phyloP scores from a whole-genome alignment of 2,797 vertebrate species.

The Propithecus deckenii region DNA sequence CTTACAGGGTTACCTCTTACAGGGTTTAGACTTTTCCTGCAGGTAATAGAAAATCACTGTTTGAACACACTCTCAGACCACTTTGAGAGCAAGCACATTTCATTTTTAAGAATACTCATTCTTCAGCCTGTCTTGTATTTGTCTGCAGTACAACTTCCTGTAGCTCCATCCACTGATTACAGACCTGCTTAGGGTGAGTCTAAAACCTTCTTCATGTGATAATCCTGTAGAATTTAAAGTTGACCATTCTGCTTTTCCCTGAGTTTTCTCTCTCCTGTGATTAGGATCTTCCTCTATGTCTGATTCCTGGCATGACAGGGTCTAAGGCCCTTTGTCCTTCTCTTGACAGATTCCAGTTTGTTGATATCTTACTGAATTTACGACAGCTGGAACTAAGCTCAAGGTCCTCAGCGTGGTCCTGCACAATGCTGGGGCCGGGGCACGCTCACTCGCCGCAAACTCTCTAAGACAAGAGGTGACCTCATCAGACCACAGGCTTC shows the following conservation, averaged over 20 bases:
- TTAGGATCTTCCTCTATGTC: not conserved
- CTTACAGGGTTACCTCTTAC: not conserved
- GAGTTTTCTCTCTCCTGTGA: not conserved
- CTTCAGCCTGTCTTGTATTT: not conserved
- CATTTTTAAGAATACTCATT: not conserved
- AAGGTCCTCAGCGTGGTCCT: not conserved
- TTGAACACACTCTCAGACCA: not conserved
- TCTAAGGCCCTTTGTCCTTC: not conserved
- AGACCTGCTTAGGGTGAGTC: not conserved
- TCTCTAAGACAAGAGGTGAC: not conserved
- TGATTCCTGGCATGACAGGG: not conserved
- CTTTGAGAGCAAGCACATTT: not conserved
- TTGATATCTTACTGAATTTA: not conserved
- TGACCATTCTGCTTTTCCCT: not conserved
- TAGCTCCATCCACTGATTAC: not conserved
- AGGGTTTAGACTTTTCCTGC: not conserved
- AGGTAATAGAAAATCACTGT: not conserved
- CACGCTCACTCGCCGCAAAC: fast-evolving
- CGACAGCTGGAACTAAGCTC: not conserved
- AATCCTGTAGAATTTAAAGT: not conserved
- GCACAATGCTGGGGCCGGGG: not conserved
- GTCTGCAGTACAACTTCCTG: not conserved
- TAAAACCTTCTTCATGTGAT: not conserved
- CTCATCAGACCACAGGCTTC: not conserved
- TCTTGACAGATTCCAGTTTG: not conserved